Percentiles rank a stretch among this genome's conserved stretches.
phyloP scores from a whole-genome alignment of 2,113 vertebrate species.

The Rhynchomys soricoides region DNA sequence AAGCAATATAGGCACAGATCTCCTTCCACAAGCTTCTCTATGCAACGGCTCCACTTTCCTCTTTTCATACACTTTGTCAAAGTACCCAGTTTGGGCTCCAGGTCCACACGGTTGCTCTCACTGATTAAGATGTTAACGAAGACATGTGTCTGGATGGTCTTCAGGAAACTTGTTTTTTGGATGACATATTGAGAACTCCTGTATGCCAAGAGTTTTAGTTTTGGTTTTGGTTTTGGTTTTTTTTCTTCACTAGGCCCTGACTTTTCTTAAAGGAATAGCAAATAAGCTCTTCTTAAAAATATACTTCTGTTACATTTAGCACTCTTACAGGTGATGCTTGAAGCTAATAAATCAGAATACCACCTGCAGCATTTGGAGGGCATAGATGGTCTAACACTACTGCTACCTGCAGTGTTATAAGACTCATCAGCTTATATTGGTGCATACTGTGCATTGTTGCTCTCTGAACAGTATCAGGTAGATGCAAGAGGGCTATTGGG shows the following conservation, averaged over 20 bases:
- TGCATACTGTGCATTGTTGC: neutral
- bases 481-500: neutral
- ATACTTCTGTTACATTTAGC: neutral
- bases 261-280: conserved; percentile 6
- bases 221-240: neutral
- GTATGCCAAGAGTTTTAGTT: neutral
- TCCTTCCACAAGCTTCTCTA: neutral
- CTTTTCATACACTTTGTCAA: neutral
- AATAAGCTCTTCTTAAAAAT: neutral
- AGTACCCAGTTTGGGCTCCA: neutral
- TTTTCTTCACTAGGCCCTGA: neutral
- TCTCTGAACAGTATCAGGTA: neutral
- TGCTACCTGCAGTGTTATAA: neutral
- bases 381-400: neutral
- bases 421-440: neutral
- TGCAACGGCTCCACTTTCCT: neutral
- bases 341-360: conserved; percentile 61
- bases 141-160: neutral
- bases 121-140: neutral
- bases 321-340: neutral
- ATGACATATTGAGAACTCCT: neutral
- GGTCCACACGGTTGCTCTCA: neutral
- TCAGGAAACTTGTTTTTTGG: neutral
- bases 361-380: neutral
- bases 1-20: neutral